Percentiles rank a stretch among this genome's conserved stretches.
Evolutionary conservation across 2,888 invertebrate genomes (phyloP).

Genomic region (Acleris emargana): DNA sequence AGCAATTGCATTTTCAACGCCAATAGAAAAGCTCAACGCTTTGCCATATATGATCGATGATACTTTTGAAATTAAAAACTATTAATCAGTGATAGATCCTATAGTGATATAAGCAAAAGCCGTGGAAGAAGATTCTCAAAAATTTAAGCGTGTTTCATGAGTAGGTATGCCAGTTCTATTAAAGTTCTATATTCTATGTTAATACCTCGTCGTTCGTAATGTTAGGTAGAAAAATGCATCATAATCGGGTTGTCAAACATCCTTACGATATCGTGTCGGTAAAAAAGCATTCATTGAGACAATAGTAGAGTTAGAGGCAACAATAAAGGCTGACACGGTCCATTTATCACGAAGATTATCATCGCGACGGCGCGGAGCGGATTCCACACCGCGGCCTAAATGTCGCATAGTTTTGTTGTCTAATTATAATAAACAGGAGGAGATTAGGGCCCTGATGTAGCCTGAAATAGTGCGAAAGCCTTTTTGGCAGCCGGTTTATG

Average conservation of each 20-base stretch:
- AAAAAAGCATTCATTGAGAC: slow-evolving; percentile 83
- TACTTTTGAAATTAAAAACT: background rate
- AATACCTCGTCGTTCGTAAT: background rate
- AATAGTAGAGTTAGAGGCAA: slow-evolving; percentile 75
- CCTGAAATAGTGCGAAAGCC: background rate
- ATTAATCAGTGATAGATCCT: no score
- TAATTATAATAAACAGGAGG: slow-evolving; percentile 26
- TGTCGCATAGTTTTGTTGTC: slow-evolving; percentile 35
- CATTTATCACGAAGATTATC: slow-evolving; percentile 80
- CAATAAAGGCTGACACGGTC: slow-evolving; percentile 79
- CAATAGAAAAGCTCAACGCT: no score
- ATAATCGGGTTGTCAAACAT: slow-evolving; percentile 76
- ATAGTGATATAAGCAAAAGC: no score
- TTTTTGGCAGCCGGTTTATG: background rate
- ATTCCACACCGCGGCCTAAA: slow-evolving; percentile 51
- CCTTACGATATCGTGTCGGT: slow-evolving; percentile 76
- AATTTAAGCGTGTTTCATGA: background rate
- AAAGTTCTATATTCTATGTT: background rate
- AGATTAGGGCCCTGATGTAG: slow-evolving; percentile 8
- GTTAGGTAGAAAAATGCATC: slow-evolving; percentile 54
- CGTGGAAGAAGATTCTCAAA: background rate
- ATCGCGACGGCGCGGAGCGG: slow-evolving; percentile 67
- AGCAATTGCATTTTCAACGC: no score
- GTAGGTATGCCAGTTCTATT: background rate
- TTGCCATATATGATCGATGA: background rate